phyloP scores from a whole-genome alignment of 2,888 invertebrate species.

The Mythimna ferrago region DNA sequence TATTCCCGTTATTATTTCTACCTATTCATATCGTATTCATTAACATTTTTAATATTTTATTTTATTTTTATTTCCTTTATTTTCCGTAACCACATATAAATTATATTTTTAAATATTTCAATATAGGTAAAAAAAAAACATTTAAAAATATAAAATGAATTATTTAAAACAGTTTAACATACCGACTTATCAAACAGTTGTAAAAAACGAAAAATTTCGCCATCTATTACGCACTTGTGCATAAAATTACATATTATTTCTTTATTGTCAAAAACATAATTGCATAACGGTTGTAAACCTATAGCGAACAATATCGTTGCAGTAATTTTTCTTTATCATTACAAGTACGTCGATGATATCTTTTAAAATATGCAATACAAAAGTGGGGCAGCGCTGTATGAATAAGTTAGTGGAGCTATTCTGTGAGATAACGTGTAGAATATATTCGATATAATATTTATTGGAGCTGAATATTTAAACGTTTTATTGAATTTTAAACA shows the following conservation, averaged over 20 bases:
- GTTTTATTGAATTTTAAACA: conserved; percentile 51
- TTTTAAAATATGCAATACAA: conserved; percentile 68
- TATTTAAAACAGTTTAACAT: no score
- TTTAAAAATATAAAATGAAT: no score
- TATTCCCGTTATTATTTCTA: no score
- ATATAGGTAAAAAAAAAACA: no score
- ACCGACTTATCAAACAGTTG: background rate
- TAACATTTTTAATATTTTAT: no score
- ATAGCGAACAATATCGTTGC: conserved; percentile 33
- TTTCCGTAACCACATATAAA: no score
- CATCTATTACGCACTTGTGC: background rate
- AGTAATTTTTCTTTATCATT: conserved; percentile 58
- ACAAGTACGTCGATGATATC: conserved; percentile 57
- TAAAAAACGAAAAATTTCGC: background rate
- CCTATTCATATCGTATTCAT: no score
- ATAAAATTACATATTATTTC: background rate
- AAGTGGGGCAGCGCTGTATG: conserved; percentile 77
- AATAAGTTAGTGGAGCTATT: conserved; percentile 73
- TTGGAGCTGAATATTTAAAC: conserved; percentile 60
- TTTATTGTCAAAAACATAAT: background rate
- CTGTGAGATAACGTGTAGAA: conserved; percentile 60
- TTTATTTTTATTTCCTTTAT: no score
- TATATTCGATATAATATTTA: conserved; percentile 63
- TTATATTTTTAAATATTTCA: no score
- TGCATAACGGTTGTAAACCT: conserved; percentile 11